Evolutionary conservation across 1,140 invertebrate species (phyloP), one percentile per base, ranked within the genome.

Genomic region (Atopsyche davidsoni): DNA sequence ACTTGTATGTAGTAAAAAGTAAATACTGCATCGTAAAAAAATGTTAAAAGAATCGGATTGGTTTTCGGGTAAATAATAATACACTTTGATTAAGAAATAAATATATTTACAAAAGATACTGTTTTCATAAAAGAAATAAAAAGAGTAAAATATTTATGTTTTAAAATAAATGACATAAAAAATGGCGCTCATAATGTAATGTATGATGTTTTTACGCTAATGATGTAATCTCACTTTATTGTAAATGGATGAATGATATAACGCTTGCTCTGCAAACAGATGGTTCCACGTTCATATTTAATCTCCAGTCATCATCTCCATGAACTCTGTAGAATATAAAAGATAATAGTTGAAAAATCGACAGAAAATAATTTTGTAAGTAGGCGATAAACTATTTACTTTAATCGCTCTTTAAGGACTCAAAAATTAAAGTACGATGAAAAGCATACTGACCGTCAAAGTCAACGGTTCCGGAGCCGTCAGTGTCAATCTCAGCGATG

Each of bases 401-500:
- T 49, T 35, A 50, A 41, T 11, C 51, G 14, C 21, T 39, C 38
- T 23, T 22, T 31, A 40, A 14, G 2, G 53, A 41, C 39, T 25
- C 42, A 17, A 46, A 42, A 58, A 42, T 22, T 25, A 19, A 57
- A 41, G n/a, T 36, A 42, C 19, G n/a, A 19, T 48, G 23, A 18
- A 49, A 43, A 28, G 18, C 31, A 32, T 45, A 66, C 59, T 63
- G 67, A 88, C 86, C 86, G 74, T 89, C 87, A 66, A 89, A 89
- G 65, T 90, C 89, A 45, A 94, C 89, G 25, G 90, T 94, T 61
- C 90, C 90, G 25, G 88, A 91, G 39, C 90, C 90, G 66, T 95
- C 92, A 53, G 91, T 91, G 70, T 95, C 92, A 62, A 95, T 95
- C 76, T 95, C 92, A 59, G 86, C 85, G 62, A 92, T 92, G 66